These are phyloP conservation scores for Andrena praecox DNA, from an alignment of 2,888 invertebrate genomes.

Conservation along the genomic window DNA sequence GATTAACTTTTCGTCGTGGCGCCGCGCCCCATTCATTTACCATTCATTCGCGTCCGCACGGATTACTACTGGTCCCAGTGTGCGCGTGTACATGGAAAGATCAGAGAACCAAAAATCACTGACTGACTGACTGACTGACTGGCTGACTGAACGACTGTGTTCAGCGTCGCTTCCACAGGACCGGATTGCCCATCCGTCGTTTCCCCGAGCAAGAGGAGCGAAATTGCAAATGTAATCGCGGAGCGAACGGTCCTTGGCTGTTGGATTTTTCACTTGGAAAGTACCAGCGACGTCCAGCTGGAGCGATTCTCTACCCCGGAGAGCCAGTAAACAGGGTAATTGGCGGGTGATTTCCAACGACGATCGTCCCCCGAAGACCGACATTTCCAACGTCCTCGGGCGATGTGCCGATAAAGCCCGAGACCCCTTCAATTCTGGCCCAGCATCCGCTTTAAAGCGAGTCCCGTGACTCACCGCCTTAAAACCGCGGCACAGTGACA, in stretches of 20 bases:
- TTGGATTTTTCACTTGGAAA: conserved; percentile 3
- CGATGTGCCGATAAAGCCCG: conserved; percentile 48
- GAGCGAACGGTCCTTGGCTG: not conserved
- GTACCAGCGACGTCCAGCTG: not conserved
- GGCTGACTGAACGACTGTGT: conserved; percentile 48
- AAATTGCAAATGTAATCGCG: conserved; percentile 17
- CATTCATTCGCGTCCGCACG: conserved; percentile 84
- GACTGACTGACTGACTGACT: conserved; percentile 55
- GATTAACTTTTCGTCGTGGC: conserved; percentile 85
- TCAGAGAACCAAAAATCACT: conserved; percentile 59
- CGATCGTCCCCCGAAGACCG: conserved; percentile 18
- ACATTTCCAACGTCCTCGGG: conserved; percentile 16
- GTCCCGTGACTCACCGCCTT: conserved; percentile 78
- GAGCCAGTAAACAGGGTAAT: conserved; percentile 20
- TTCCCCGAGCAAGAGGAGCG: not conserved
- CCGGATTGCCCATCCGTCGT: conserved; percentile 24
- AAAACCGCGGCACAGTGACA: conserved; percentile 69
- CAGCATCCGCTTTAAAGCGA: conserved; percentile 73
- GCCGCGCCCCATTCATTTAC: conserved; percentile 84
- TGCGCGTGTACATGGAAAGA: conserved; percentile 38
- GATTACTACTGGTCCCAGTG: conserved; percentile 75
- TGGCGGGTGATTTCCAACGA: conserved; percentile 13
- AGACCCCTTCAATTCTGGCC: conserved; percentile 31
- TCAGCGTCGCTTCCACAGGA: conserved; percentile 27
- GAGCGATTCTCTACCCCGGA: not conserved